Evolutionary conservation across 1,140 invertebrate genomes (phyloP).

Genomic region (Drosophila equinoxialis): DNA sequence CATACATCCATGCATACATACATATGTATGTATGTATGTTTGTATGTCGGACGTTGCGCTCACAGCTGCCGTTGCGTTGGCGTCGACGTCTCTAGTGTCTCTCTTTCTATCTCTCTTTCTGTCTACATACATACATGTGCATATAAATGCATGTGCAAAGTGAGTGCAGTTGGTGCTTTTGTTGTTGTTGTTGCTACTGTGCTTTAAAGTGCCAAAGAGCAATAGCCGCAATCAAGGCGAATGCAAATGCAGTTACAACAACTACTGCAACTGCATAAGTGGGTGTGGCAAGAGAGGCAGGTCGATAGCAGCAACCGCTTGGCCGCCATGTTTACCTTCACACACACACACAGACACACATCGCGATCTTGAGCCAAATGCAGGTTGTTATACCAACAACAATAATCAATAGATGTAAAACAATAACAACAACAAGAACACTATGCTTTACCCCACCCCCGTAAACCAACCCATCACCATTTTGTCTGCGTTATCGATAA

Average conservation of each 20-base stretch:
- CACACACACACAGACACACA: slow-evolving; percentile 19
- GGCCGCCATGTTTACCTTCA: slow-evolving; percentile 59
- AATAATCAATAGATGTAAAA: slow-evolving; percentile 31
- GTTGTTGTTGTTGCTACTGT: slow-evolving; percentile 43
- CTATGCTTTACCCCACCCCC: too few species aligned
- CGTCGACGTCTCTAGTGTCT: slow-evolving; percentile 26
- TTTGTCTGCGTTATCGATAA: slow-evolving; percentile 11
- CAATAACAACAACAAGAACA: slow-evolving; percentile 11
- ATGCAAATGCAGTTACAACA: slow-evolving; percentile 70
- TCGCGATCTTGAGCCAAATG: slow-evolving; percentile 79
- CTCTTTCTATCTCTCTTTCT: not conserved
- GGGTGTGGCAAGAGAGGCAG: slow-evolving; percentile 49
- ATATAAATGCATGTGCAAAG: slow-evolving; percentile 21
- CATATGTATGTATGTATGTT: too few species aligned
- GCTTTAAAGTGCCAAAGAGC: slow-evolving; percentile 77
- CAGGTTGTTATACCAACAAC: slow-evolving; percentile 77
- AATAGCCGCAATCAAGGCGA: slow-evolving; percentile 78
- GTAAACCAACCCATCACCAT: not conserved
- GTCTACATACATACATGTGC: not conserved
- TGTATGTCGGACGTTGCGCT: not conserved
- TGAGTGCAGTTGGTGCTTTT: slow-evolving; percentile 46
- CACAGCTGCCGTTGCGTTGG: slow-evolving; percentile 41
- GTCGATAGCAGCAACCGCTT: slow-evolving; percentile 55
- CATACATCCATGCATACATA: not conserved
- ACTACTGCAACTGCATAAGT: slow-evolving; percentile 42